Evolutionary conservation across 1,140 invertebrate species (phyloP).

Genomic region (Vollenhovia emeryi): DNA sequence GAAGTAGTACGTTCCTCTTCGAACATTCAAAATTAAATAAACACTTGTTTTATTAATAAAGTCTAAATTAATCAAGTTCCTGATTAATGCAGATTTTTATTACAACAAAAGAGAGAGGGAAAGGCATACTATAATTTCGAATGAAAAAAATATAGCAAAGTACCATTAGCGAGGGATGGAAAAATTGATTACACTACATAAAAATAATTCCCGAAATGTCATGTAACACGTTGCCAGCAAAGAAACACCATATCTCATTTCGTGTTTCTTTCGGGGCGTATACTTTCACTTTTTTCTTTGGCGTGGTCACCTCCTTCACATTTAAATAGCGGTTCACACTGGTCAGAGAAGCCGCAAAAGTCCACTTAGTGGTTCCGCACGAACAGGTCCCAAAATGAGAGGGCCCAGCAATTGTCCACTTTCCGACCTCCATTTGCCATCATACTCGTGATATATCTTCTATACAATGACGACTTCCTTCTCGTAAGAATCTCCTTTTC

Average conservation of each 20-base stretch:
- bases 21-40: no score
- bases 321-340: conserved; percentile 63
- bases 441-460: conserved; percentile 70
- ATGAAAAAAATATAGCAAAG: no score
- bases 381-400: conserved; percentile 67
- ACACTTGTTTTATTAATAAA: no score
- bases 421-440: conserved; percentile 69
- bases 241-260: conserved; percentile 27
- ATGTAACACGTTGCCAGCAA: background rate
- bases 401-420: conserved; percentile 55
- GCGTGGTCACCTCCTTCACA: conserved; percentile 49
- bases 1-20: no score
- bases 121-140: no score
- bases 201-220: background rate
- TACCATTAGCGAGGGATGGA: background rate
- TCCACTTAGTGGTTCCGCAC: conserved; percentile 70
- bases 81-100: no score
- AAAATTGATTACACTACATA: background rate
- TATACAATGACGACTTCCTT: conserved; percentile 55
- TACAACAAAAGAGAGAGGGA: no score
- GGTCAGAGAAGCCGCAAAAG: conserved; percentile 66
- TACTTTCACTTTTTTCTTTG: conserved; percentile 55
- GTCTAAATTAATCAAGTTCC: no score
- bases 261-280: background rate
- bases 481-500: conserved; percentile 53